Evolutionary conservation across 2,797 vertebrate species (phyloP), one percentile per base, ranked within the genome.

Genomic region (Leptodactylus fallax): DNA sequence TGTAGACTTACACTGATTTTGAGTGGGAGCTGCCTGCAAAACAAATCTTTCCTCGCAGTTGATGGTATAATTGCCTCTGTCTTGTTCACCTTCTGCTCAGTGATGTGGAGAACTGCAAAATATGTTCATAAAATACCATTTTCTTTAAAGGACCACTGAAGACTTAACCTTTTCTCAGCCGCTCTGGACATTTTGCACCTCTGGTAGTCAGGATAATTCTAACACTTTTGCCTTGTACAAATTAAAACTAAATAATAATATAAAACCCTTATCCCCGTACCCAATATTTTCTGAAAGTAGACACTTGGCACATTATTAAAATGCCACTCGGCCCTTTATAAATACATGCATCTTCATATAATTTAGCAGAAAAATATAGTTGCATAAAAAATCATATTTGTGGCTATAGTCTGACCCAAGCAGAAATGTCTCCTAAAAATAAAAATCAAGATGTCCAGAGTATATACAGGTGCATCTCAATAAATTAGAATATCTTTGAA

Each of bases 11-110:
- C 60, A 85, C 84, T 25, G 76, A 67, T 85, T 79, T 58, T 63
- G 74, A 85, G 84, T 85, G 84, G 84, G 84, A 85, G 84, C 49
- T 79, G 72, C 65, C 60, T 65, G 84, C 47, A 85, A 85, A 85
- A 85, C 74, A 85, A 78, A 53, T 85, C 49, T 77, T 79, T 69
- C 25, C 84, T 79, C 47, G 67, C 76, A 85, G 74, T 85, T 79
- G 47, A 65, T 63, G 71, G 71, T 77, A 85, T 85, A 85, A 85
- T 85, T 85, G 74, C 60, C 25, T 79, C 45, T 51, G 69, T 60
- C 36, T 51, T 85, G 47, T 78, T 78, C 84, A 85, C 74, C 84
- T 65, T 85, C 74, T 85, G 84, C 74, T 85, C 74, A 85, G 45
- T 56, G 49, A 55, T 69, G 49, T 77, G 27, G 63, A 78, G 25